Percentiles rank a stretch among this genome's conserved stretches.
Evolutionary conservation across 2,113 vertebrate genomes (phyloP).

Genomic region (Dipodomys spectabilis): DNA sequence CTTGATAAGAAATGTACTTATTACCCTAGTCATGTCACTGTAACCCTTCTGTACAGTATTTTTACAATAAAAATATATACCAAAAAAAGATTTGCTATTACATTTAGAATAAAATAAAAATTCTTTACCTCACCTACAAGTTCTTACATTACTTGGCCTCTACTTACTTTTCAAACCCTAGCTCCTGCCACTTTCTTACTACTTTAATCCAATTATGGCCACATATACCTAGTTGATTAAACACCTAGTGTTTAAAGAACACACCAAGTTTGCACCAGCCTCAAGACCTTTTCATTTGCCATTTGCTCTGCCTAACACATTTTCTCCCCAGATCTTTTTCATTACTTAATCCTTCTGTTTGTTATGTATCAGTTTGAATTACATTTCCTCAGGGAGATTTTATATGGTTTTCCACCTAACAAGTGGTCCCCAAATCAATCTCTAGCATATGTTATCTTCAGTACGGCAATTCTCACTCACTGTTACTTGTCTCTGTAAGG

Average conservation of each 20-base stretch:
- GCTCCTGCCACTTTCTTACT: not conserved
- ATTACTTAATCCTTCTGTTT: not conserved
- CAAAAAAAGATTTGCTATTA: not conserved
- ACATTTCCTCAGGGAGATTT: not conserved
- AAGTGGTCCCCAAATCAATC: not conserved
- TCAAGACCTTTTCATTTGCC: not conserved
- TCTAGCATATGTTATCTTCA: not conserved
- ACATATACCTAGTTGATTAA: not conserved
- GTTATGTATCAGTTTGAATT: not conserved
- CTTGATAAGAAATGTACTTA: too few relatives aligned
- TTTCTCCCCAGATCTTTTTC: not conserved
- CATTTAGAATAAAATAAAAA: constrained; percentile 17
- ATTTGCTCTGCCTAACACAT: not conserved
- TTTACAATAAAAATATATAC: too few relatives aligned
- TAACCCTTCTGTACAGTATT: too few relatives aligned
- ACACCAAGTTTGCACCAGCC: not conserved
- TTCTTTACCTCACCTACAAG: not conserved
- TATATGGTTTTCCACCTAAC: not conserved
- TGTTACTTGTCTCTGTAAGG: not conserved
- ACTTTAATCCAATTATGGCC: not conserved
- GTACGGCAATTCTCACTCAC: not conserved
- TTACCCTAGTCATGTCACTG: too few relatives aligned
- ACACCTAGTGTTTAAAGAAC: not conserved
- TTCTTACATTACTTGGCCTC: not conserved
- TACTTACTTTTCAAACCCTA: not conserved